Evolutionary conservation across 2,888 invertebrate genomes (phyloP).

Genomic region (Xestoiulus laeticollis): DNA sequence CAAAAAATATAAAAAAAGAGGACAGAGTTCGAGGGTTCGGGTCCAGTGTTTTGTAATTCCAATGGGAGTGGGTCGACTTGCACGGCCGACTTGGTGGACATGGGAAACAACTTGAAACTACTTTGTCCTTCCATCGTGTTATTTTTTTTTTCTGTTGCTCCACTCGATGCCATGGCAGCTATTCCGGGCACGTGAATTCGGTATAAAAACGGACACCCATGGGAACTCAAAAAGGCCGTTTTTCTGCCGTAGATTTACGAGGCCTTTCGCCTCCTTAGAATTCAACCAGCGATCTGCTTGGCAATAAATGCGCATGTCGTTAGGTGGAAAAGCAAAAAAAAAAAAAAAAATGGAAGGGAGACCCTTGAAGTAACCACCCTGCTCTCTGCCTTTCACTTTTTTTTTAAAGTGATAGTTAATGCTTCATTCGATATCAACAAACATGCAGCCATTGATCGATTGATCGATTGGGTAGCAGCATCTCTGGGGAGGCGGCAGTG

Average conservation of each 20-base stretch:
- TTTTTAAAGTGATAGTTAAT: slow-evolving; percentile 20
- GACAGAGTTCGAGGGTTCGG: neutral
- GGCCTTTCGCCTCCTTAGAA: slow-evolving; percentile 19
- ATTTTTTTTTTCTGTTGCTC: neutral
- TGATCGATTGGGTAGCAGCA: neutral
- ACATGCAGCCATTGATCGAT: slow-evolving; percentile 20
- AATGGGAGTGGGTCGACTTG: neutral
- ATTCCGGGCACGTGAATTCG: slow-evolving; percentile 49
- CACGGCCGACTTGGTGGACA: slow-evolving; percentile 7
- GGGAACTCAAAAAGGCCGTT: slow-evolving; percentile 42
- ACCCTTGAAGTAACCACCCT: neutral
- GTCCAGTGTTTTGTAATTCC: slow-evolving; percentile 44
- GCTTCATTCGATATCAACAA: slow-evolving; percentile 37
- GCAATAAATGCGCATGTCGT: slow-evolving; percentile 45
- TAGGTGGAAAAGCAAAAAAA: neutral
- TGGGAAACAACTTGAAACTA: neutral
- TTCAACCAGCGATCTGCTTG: slow-evolving; percentile 39
- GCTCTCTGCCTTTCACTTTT: slow-evolving; percentile 6
- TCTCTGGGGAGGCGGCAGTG: neutral
- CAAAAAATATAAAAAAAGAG: too few species aligned
- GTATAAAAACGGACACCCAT: slow-evolving; percentile 47
- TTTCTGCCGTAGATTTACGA: slow-evolving; percentile 34
- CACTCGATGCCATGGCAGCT: neutral
- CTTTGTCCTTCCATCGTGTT: neutral
- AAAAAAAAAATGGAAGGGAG: neutral